Evolutionary conservation across 2,113 vertebrate species (phyloP), one percentile per base, ranked within the genome.

Genomic region (Alces alces): DNA sequence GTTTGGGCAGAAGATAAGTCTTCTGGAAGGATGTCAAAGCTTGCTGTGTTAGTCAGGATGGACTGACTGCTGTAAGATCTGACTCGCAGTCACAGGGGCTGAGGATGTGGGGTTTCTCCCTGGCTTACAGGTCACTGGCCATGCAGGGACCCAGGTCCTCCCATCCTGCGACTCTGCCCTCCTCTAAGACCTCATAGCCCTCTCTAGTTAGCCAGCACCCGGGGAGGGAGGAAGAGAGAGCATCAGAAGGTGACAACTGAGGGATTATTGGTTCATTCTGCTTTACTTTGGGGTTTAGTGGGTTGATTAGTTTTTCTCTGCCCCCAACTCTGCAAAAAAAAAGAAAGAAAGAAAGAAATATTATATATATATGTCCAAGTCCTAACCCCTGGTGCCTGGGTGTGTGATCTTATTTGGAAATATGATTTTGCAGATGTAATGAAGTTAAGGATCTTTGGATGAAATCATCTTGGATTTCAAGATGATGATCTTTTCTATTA

Each of bases 391-490:
- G 66, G 66, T 23, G 6, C 88, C 66, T 55, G 36, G 28, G 28
- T n/a, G 12, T 30, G 47, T 19, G 28, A 88, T n/a, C 36, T 43
- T 43, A n/a, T 83, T 54, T 76, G 28, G 61, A 88, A 92, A 88
- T 61, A 45, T 36, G 2, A 8, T 76, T 85, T 86, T 57, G 6
- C 33, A 50, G 57, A 66, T 36, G 16, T 66, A 54, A 55, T 61
- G 5, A 76, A n/a, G 39, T 58, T n/a, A 70, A 94, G 30, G 45
- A 28, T 76, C 61, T 45, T 45, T 30, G n/a, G 30, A 79, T 23
- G 85, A 93, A 30, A 45, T 61, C n/a, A 61, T 47, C 23, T 64
- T 76, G 61, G 54, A 93, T 52, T n/a, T 55, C 70, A 76, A 89
- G 12, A 47, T 84, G 54, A 83, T 76, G 61, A 89, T 16, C 52